Conservation (phyloP, 2,888 invertebrate genomes). For the Drosophila colorata region DNA sequence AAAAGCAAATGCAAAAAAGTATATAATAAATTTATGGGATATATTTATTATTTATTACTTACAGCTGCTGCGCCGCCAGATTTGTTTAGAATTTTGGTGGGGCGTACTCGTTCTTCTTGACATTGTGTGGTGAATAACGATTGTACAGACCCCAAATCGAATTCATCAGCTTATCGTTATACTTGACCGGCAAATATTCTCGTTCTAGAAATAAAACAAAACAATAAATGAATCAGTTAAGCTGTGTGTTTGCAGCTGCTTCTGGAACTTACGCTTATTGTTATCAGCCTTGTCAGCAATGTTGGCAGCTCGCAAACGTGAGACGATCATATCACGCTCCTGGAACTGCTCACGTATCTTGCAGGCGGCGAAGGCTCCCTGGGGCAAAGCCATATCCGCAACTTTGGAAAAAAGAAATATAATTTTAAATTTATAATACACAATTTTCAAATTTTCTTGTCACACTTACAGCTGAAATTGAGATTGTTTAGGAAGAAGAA, state of each 20-base stretch:
- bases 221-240: conserved; percentile 10
- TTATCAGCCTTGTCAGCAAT: conserved; percentile 79
- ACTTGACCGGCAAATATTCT: conserved; percentile 90
- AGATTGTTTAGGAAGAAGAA: conserved; percentile 34
- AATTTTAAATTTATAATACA: background rate
- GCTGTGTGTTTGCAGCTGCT: background rate
- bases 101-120: conserved; percentile 88
- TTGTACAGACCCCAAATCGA: conserved; percentile 97
- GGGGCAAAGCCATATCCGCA: conserved; percentile 90
- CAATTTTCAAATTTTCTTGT: background rate
- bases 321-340: conserved; percentile 86
- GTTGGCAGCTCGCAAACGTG: conserved; percentile 81
- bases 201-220: conserved; percentile 86
- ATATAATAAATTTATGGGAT: background rate
- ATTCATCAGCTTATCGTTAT: conserved; percentile 95
- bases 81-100: conserved; percentile 55
- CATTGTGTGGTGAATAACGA: conserved; percentile 94
- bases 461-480: conserved; percentile 51
- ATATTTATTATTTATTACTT: conserved; percentile 19
- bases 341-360: conserved; percentile 87
- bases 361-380: conserved; percentile 90
- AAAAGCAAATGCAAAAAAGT: background rate
- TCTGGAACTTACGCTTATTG: conserved; percentile 78
- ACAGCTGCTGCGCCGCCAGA: conserved; percentile 38
- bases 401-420: conserved; percentile 24